A percentile compares a stretch with the other conserved stretches of the same genome.
These are phyloP conservation scores for Verasper variegatus DNA, from an alignment of 2,113 vertebrate genomes.

Conservation along the genomic window DNA sequence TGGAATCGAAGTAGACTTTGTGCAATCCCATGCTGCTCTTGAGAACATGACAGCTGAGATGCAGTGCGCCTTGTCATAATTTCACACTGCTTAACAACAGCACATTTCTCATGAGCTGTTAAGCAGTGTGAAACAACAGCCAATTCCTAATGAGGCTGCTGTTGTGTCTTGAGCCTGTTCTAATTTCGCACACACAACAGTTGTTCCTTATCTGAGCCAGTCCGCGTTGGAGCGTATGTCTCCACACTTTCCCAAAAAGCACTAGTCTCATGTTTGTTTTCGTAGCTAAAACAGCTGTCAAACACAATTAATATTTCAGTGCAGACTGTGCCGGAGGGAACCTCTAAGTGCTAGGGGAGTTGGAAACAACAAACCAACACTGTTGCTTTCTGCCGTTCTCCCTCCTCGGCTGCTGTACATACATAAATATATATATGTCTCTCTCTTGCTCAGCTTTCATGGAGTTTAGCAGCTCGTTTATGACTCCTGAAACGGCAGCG, in stretches of 20 bases:
- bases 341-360: constrained; percentile 54
- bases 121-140: constrained; percentile 22
- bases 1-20: too few relatives aligned
- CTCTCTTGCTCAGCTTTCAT: constrained; percentile 13
- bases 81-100: constrained; percentile 33
- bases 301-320: constrained; percentile 79
- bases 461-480: constrained; percentile 16
- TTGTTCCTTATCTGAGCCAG: constrained; percentile 54
- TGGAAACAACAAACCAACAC: constrained; percentile 55
- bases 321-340: constrained; percentile 62
- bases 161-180: not conserved
- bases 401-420: not conserved
- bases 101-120: constrained; percentile 49
- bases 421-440: too few relatives aligned
- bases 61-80: constrained; percentile 18
- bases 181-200: constrained; percentile 18
- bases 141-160: constrained; percentile 51
- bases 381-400: constrained; percentile 47
- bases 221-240: constrained; percentile 16
- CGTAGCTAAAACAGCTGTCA: constrained; percentile 76
- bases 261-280: constrained; percentile 75
- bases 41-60: constrained; percentile 9
- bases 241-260: not conserved
- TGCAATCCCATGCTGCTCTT: too few relatives aligned
- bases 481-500: constrained; percentile 10